Base-by-base conservation (phyloP, 1,140 invertebrate species). In the Eriocheir sinensis region DNA sequence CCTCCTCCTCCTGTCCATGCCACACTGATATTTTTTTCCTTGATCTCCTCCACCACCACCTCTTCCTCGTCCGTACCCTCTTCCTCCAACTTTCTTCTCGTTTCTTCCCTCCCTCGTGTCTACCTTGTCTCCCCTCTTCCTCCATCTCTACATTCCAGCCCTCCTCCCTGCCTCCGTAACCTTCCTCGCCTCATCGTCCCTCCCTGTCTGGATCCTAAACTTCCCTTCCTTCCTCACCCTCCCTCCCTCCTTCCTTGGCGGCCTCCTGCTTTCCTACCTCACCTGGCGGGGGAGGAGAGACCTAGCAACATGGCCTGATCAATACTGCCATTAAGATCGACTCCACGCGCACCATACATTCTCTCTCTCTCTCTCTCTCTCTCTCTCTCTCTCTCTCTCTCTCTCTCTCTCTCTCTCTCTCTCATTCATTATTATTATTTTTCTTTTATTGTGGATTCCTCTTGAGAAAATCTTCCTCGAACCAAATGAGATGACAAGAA, bases 251-350 rank as follows among this genome's bases (percentile, higher is more conserved):
- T n/a, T n/a, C n/a, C n/a, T n/a, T n/a, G n/a, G n/a, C n/a, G n/a
- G n/a, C n/a, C 53, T 60, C 53, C 53, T 60, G 9, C 53, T 2
- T 60, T 21, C 53, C 53, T 9, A 9, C 53, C 21, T 72, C 60
- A 72, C 60, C 60, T 72, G 60, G 60, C 60, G 60, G 60, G 60
- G 60, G 60, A n/a, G 60, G 53, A 72, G 27, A 72, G 60, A 72
- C 60, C 60, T 72, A 72, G 60, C 60, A 72, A 72, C 60, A 72
- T 72, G 60, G 60, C 60, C n/a, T 4, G 60, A 72, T 72, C 60
- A 72, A 72, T 72, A 72, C 60, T 72, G 27, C 60, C 60, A 72
- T 72, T 72, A 72, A 72, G 60, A 72, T 72, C 60, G 60, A 72
- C 60, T 72, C 60, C 60, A 72, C 60, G 60, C 60, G 60, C 60